Evolutionary conservation across 2,888 invertebrate genomes (phyloP), one percentile per base, ranked within the genome.

Genomic region (Plebejus melissa): DNA sequence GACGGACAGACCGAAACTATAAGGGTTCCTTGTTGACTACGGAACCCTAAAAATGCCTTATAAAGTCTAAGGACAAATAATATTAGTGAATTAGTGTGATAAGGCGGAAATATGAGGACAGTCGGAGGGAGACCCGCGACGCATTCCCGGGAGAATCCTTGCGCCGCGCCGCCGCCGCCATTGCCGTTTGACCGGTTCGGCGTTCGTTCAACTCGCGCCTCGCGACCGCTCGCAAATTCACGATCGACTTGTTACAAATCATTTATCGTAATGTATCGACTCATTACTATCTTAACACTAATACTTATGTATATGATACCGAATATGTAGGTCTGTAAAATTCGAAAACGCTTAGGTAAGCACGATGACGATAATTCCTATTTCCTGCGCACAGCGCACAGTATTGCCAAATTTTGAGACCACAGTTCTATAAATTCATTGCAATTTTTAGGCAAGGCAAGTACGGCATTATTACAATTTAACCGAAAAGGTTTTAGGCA

Each of bases 151-250:
- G 87, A 86, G 87, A 86, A 88, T 89, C 87, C 88, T 90, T 89
- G 87, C 86, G 85, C 86, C 81, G 22, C 22, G 22, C 22, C 22
- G 22, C 22, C 81, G 82, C 80, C 81, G 79, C 80, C 78, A 80
- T 41, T 71, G 80, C 78, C 76, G 81, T 85, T 83, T 81, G 86
- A 91, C 91, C 92, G 90, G 91, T 91, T 91, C 85, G 83, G 85
- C 86, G 91, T 90, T 82, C 92, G 87, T 92, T 92, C 90, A 92
- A 83, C 91, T 89, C 88, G 86, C 76, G 83, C 80, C 76, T 82
- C 80, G 82, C 80, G 80, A 81, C 79, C 82, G 82, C 82, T 88
- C 84, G 89, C 88, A 83, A 89, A 90, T 80, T 78, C 78, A 80
- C 77, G 74, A 77, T 76, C 77, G 80, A 79, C 77, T 77, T 78